phyloP scores from a whole-genome alignment of 2,113 vertebrate species.

The Butorides virescens region DNA sequence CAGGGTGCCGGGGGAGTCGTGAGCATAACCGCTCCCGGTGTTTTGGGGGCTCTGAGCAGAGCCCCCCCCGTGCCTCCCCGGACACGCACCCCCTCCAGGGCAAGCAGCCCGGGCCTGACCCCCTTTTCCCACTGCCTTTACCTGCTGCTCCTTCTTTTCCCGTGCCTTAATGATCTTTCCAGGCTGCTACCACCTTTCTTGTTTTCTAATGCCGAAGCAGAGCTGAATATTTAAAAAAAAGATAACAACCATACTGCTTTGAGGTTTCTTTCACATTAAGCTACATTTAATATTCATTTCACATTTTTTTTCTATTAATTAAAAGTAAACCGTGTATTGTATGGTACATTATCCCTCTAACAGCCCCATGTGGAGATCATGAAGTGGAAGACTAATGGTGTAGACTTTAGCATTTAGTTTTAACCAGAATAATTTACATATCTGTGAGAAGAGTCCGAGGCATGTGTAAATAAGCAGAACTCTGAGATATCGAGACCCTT shows the following conservation, averaged over 20 bases:
- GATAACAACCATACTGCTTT: slow-evolving; percentile 72
- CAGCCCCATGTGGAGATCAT: slow-evolving; percentile 99
- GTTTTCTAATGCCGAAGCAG: slow-evolving; percentile 70
- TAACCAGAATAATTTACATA: slow-evolving; percentile 95
- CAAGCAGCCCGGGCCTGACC: neutral
- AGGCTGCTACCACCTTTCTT: neutral
- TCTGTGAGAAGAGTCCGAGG: slow-evolving; percentile 88
- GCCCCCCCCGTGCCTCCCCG: neutral
- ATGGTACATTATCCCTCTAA: slow-evolving; percentile 99
- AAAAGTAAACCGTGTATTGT: slow-evolving; percentile 99
- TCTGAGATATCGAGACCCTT: slow-evolving; percentile 78
- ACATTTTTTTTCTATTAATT: slow-evolving; percentile 98
- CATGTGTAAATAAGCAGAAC: slow-evolving; percentile 97
- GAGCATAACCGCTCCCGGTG: neutral
- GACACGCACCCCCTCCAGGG: neutral
- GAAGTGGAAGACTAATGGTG: slow-evolving; percentile 99
- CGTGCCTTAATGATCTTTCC: neutral
- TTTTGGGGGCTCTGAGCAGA: neutral
- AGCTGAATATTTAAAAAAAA: slow-evolving; percentile 71
- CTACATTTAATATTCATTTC: slow-evolving; percentile 97
- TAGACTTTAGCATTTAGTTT: slow-evolving; percentile 99
- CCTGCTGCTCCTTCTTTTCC: neutral
- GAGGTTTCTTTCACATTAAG: slow-evolving; percentile 90
- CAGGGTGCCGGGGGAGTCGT: neutral
- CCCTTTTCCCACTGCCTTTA: neutral